phyloP scores from a whole-genome alignment of 2,888 invertebrate species.

The Caenorhabditis sinica region DNA sequence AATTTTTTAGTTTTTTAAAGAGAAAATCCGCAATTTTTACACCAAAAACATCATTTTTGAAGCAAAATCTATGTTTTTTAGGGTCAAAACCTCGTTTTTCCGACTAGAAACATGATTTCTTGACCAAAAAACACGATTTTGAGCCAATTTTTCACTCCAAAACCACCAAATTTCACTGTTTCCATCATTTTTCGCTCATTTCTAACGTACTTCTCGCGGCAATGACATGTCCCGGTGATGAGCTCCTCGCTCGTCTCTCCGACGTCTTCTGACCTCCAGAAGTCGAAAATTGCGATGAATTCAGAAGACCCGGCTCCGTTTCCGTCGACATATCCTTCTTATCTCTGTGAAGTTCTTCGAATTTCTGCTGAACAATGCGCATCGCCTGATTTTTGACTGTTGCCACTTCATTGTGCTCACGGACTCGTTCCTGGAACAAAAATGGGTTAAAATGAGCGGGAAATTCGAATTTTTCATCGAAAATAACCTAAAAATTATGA shows the following conservation, averaged over 20 bases:
- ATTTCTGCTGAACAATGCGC: slow-evolving; percentile 78
- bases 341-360: slow-evolving; percentile 69
- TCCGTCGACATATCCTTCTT: slow-evolving; percentile 72
- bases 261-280: neutral
- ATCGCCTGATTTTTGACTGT: slow-evolving; percentile 80
- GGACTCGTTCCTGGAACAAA: slow-evolving; percentile 75
- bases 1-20: too few species aligned
- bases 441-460: neutral
- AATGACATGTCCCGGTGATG: slow-evolving; percentile 72
- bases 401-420: slow-evolving; percentile 81
- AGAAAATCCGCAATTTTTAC: too few species aligned
- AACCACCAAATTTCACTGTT: too few species aligned
- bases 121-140: neutral
- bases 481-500: neutral
- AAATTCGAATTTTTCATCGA: neutral
- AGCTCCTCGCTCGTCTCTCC: slow-evolving; percentile 60
- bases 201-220: slow-evolving; percentile 56
- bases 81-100: neutral
- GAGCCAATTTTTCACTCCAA: too few species aligned
- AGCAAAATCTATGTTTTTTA: neutral
- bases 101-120: neutral
- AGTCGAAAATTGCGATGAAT: neutral
- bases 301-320: slow-evolving; percentile 63
- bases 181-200: neutral
- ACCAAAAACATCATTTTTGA: too few species aligned